Evolutionary conservation across 2,888 invertebrate genomes (phyloP).

Genomic region (Camponotus fellah): DNA sequence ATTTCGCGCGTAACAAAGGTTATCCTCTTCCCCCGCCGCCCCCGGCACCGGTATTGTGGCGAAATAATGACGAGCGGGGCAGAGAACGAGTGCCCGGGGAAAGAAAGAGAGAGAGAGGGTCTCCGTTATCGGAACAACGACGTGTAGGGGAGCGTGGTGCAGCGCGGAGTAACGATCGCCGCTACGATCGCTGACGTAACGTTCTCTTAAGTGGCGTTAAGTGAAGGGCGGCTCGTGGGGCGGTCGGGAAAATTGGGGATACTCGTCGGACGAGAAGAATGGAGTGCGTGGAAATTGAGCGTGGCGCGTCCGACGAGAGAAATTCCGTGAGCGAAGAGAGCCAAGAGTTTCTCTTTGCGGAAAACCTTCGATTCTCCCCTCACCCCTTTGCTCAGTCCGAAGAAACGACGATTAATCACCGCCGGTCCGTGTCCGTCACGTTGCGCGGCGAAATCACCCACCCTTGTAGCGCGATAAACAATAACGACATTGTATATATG

Average conservation of each 20-base stretch:
- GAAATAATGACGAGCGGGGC: constrained; percentile 44
- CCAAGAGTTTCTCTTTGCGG: constrained; percentile 13
- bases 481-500: background rate
- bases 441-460: constrained; percentile 22
- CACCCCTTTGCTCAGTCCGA: background rate
- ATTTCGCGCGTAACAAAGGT: constrained; percentile 53
- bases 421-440: constrained; percentile 45
- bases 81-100: background rate
- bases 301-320: constrained; percentile 49
- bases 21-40: constrained; percentile 36
- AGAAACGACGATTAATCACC: constrained; percentile 47
- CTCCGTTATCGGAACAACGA: constrained; percentile 58
- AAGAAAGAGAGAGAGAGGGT: constrained; percentile 1
- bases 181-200: constrained; percentile 54
- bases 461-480: constrained; percentile 22
- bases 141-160: constrained; percentile 25
- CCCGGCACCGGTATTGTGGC: constrained; percentile 47
- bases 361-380: background rate
- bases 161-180: constrained; percentile 48
- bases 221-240: constrained; percentile 46
- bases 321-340: constrained; percentile 20
- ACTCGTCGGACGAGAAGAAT: constrained; percentile 49
- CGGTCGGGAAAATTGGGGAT: constrained; percentile 55
- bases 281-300: constrained; percentile 57
- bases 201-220: constrained; percentile 58